phyloP scores from a whole-genome alignment of 2,797 vertebrate species.

The Thaleichthys pacificus region DNA sequence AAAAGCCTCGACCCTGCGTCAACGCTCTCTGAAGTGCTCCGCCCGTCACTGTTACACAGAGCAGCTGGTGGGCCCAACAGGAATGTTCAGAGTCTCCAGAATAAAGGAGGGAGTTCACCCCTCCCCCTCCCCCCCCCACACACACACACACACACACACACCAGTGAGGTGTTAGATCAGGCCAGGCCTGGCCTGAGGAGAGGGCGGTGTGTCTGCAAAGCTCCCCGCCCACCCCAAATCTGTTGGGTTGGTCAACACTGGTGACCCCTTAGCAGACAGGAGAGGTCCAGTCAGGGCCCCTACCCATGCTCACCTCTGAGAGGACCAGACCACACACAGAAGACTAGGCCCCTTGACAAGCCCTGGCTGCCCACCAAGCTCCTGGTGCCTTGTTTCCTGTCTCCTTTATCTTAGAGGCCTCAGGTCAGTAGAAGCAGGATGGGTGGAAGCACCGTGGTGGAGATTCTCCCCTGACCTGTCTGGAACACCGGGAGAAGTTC shows the following conservation, averaged over 20 bases:
- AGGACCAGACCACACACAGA: slow-evolving; percentile 7
- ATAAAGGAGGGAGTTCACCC: not conserved
- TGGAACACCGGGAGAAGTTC: not conserved
- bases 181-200: not conserved
- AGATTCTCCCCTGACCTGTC: not conserved
- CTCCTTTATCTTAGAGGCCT: not conserved
- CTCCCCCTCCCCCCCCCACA: not conserved
- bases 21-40: not conserved
- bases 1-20: not conserved
- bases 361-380: not conserved
- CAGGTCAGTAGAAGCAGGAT: not conserved
- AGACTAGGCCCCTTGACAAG: not conserved
- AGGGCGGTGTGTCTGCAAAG: not conserved
- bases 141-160: too few species aligned
- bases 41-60: not conserved
- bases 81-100: too few species aligned
- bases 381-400: too few species aligned
- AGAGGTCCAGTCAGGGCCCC: slow-evolving; percentile 12
- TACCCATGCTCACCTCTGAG: slow-evolving; percentile 28
- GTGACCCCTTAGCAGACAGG: slow-evolving; percentile 27
- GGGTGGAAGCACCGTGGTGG: not conserved
- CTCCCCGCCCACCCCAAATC: not conserved
- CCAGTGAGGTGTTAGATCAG: not conserved
- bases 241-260: slow-evolving; percentile 26
- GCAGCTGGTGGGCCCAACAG: too few species aligned